These are phyloP conservation scores for Eupithecia pulchellata DNA, from an alignment of 2,888 invertebrate genomes.

Conservation along the genomic window DNA sequence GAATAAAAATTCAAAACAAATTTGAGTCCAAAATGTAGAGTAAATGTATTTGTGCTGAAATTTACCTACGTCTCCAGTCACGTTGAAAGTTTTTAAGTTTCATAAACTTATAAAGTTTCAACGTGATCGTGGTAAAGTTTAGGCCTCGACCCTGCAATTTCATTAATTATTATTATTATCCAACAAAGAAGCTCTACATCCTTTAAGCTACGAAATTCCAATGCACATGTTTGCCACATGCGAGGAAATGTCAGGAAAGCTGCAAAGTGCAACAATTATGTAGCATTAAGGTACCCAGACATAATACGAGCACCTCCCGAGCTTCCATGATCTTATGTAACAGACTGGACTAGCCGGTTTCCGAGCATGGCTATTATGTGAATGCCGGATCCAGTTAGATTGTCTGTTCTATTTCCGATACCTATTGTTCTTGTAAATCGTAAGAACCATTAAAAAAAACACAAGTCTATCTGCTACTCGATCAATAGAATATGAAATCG, in stretches of 20 bases:
- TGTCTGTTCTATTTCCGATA: slow-evolving; percentile 21
- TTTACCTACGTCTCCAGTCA: background rate
- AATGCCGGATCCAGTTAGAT: slow-evolving; percentile 30
- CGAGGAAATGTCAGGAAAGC: background rate
- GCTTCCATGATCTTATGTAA: slow-evolving; percentile 35
- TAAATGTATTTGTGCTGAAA: background rate
- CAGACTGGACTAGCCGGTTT: slow-evolving; percentile 38
- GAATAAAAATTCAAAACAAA: background rate
- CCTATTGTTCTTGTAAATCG: background rate
- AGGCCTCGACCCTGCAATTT: background rate
- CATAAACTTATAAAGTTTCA: no score
- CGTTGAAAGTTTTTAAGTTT: no score
- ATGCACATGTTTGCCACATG: background rate
- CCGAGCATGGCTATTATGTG: slow-evolving; percentile 23
- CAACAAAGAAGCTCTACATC: background rate
- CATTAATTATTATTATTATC: background rate
- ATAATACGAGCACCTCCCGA: slow-evolving; percentile 22
- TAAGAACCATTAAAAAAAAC: background rate
- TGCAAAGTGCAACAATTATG: background rate
- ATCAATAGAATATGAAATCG: background rate
- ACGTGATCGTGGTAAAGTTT: background rate
- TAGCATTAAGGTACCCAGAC: background rate
- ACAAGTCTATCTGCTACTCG: background rate
- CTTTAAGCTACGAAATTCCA: background rate
- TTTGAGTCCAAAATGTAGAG: background rate